Evolutionary conservation across 2,113 vertebrate genomes (phyloP).

Genomic region (Heterotilapia buettikoferi): DNA sequence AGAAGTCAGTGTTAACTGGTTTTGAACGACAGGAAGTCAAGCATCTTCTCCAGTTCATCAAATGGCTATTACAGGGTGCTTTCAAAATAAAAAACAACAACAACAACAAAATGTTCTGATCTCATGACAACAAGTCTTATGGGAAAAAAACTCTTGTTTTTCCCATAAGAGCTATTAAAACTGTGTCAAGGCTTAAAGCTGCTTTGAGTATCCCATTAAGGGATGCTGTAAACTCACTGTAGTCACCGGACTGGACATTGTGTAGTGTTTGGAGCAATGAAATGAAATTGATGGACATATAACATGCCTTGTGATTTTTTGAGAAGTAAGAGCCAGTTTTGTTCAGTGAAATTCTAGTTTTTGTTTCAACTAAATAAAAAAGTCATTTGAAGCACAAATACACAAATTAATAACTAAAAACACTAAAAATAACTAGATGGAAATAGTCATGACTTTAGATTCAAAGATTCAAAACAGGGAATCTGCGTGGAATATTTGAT

Average conservation of each 20-base stretch:
- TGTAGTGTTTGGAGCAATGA: background rate
- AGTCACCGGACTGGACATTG: background rate
- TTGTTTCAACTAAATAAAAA: background rate
- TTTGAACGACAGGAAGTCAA: background rate
- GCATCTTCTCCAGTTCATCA: background rate
- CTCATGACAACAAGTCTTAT: background rate
- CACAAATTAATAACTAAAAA: background rate
- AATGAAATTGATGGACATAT: background rate
- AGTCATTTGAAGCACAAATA: fast-evolving
- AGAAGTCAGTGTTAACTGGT: background rate
- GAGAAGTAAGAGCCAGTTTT: background rate
- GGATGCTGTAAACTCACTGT: background rate
- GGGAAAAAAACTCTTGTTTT: background rate
- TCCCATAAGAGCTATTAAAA: background rate
- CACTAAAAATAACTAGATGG: background rate
- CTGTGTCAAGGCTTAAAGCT: background rate
- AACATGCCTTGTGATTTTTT: background rate
- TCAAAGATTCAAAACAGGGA: background rate
- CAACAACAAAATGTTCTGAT: background rate
- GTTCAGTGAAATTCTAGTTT: background rate
- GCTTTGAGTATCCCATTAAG: background rate
- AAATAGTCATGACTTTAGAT: background rate
- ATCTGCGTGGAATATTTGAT: background rate
- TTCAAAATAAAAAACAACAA: background rate
- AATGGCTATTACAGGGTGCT: background rate